phyloP scores from a whole-genome alignment of 2,797 vertebrate species.

The Anabacerthia variegaticeps region DNA sequence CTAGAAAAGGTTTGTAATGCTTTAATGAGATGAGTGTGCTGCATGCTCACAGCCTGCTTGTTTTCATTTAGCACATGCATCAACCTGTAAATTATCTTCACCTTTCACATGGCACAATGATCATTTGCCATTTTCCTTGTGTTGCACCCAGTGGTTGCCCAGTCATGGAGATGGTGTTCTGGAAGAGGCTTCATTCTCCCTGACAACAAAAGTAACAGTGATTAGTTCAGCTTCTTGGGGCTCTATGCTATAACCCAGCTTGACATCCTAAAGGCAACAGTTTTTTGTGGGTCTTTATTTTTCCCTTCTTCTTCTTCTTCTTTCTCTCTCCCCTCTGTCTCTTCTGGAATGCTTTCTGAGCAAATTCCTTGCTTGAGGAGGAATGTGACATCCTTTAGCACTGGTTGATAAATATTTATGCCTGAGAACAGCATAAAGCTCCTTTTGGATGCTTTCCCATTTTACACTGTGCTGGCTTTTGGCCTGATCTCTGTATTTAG shows the following conservation, averaged over 20 bases:
- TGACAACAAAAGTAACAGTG: slow-evolving; percentile 53
- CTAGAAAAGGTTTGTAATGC: slow-evolving; percentile 77
- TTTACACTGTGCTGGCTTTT: slow-evolving; percentile 69
- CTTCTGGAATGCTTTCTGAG: slow-evolving; percentile 61
- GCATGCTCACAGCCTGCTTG: slow-evolving; percentile 37
- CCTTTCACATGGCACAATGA: not conserved
- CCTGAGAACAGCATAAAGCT: slow-evolving; percentile 56
- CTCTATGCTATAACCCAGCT: slow-evolving; percentile 46
- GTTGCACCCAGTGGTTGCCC: slow-evolving; percentile 20
- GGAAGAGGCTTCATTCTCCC: slow-evolving; percentile 39
- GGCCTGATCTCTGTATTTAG: slow-evolving; percentile 68
- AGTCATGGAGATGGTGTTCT: slow-evolving; percentile 15
- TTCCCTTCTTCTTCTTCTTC: not conserved
- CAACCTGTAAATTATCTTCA: slow-evolving; percentile 64
- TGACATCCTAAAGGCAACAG: slow-evolving; percentile 51
- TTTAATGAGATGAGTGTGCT: slow-evolving; percentile 83
- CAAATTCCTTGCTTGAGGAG: slow-evolving; percentile 57
- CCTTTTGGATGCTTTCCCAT: slow-evolving; percentile 65
- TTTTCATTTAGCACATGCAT: slow-evolving; percentile 47
- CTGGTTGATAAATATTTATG: slow-evolving; percentile 75
- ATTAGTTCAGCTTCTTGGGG: slow-evolving; percentile 67
- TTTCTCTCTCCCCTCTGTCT: slow-evolving; percentile 25
- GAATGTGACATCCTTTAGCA: slow-evolving; percentile 60
- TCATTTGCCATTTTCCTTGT: slow-evolving; percentile 27
- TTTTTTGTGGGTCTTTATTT: not conserved